A percentile compares a stretch with the other conserved stretches of the same genome.
Conservation (phyloP, 2,797 vertebrate genomes). For the Anguilla pacifica region DNA sequence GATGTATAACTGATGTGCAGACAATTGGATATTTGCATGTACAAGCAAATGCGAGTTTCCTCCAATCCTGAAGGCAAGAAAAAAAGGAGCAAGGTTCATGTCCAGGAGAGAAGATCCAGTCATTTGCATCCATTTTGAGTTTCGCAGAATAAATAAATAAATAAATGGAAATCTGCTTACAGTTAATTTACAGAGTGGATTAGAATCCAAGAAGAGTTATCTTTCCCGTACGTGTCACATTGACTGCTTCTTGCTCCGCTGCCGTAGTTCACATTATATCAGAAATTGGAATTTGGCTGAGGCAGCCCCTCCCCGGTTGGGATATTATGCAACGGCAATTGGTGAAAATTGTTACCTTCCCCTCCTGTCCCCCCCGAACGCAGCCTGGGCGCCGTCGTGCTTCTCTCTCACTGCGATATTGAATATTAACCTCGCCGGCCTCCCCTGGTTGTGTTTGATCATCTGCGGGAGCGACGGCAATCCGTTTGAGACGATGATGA, state of each 20-base stretch:
- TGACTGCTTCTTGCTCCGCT: background rate
- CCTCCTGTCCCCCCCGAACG: background rate
- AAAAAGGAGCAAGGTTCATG: background rate
- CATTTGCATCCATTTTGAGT: background rate
- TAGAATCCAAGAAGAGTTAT: background rate
- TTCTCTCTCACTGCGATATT: background rate
- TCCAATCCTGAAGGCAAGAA: background rate
- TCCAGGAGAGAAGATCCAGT: background rate
- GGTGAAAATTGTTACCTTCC: conserved; percentile 10
- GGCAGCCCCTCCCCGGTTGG: background rate
- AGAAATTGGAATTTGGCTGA: background rate
- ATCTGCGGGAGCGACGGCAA: conserved; percentile 3
- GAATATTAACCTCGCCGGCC: conserved; percentile 30
- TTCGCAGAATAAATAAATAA: background rate
- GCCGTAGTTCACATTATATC: conserved; percentile 3
- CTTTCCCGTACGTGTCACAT: background rate
- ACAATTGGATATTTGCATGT: background rate
- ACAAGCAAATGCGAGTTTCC: background rate
- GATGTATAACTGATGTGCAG: background rate
- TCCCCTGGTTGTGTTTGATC: conserved; percentile 18
- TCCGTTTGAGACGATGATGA: conserved; percentile 11
- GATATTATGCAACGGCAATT: conserved; percentile 9
- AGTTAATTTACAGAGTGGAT: background rate
- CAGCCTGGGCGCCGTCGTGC: conserved; percentile 6
- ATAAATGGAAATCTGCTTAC: background rate